These are phyloP conservation scores for Otolemur garnettii DNA, from an alignment of 2,113 vertebrate genomes.

Conservation along the genomic window DNA sequence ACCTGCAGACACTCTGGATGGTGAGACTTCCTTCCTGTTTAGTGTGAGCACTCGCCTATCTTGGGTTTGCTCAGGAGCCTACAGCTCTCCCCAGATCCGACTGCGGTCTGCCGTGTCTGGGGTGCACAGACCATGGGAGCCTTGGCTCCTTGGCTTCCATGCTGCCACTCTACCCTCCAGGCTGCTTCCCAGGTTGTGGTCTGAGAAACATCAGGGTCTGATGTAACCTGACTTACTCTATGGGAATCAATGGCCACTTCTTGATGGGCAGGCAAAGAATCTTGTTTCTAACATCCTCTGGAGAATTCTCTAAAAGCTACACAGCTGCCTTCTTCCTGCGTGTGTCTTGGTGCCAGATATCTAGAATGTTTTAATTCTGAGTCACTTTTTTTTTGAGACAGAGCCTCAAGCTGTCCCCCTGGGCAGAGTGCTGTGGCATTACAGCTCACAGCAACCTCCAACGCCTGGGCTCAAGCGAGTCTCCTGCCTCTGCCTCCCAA, in stretches of 20 bases:
- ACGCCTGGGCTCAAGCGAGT: too few relatives aligned
- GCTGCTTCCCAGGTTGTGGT: background rate
- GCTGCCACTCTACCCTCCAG: accelerated
- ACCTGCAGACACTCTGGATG: background rate
- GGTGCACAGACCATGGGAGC: background rate
- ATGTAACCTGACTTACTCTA: background rate
- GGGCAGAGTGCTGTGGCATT: too few relatives aligned
- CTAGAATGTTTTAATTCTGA: background rate
- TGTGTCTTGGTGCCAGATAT: background rate
- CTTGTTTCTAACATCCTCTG: background rate
- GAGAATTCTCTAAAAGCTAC: background rate
- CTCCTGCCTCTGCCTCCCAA: too few relatives aligned
- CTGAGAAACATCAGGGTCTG: background rate
- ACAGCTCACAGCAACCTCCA: too few relatives aligned
- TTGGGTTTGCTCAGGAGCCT: background rate
- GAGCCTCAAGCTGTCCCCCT: too few relatives aligned
- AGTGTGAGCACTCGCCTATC: background rate
- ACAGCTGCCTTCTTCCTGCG: background rate
- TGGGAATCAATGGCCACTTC: background rate
- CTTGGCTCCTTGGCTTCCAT: background rate
- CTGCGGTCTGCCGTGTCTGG: background rate
- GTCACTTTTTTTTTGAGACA: too few relatives aligned
- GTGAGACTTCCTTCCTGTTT: background rate
- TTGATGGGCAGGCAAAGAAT: background rate
- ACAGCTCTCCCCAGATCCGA: background rate